Percentiles rank a stretch among this genome's conserved stretches.
Evolutionary conservation across 2,797 vertebrate genomes (phyloP).

Genomic region (Cygnus olor): DNA sequence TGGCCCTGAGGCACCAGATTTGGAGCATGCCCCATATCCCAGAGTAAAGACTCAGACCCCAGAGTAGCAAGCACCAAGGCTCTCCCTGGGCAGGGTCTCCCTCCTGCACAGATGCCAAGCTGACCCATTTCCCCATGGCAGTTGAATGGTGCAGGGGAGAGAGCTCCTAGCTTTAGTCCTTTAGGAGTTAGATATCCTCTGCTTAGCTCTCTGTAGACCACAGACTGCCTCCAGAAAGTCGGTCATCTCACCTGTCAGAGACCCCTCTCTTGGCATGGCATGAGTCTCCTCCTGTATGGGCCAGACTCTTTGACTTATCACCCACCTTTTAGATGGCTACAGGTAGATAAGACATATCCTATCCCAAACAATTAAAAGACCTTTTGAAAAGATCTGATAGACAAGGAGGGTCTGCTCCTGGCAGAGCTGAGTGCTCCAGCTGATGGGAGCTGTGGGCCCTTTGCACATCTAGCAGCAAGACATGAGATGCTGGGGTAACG

Average conservation of each 20-base stretch:
- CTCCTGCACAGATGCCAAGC: not conserved
- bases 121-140: not conserved
- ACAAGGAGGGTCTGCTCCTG: not conserved
- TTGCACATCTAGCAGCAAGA: not conserved
- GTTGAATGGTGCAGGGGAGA: not conserved
- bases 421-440: not conserved
- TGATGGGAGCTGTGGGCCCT: not conserved
- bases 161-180: too few species aligned
- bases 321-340: not conserved
- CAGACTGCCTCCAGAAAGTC: too few species aligned
- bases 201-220: too few species aligned
- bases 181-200: too few species aligned
- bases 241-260: too few species aligned
- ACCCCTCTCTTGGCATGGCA: too few species aligned
- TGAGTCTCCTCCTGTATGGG: too few species aligned
- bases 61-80: not conserved
- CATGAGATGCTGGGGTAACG: fast-evolving
- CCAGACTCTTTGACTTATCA: not conserved
- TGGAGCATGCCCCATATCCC: not conserved
- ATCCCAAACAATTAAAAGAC: not conserved
- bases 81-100: not conserved
- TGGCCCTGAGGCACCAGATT: not conserved
- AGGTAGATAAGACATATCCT: not conserved
- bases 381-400: not conserved
- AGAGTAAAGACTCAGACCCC: not conserved